A percentile compares a stretch with the other conserved stretches of the same genome.
Conservation (phyloP, 1,140 invertebrate genomes). For the Drosophila albomicans region DNA sequence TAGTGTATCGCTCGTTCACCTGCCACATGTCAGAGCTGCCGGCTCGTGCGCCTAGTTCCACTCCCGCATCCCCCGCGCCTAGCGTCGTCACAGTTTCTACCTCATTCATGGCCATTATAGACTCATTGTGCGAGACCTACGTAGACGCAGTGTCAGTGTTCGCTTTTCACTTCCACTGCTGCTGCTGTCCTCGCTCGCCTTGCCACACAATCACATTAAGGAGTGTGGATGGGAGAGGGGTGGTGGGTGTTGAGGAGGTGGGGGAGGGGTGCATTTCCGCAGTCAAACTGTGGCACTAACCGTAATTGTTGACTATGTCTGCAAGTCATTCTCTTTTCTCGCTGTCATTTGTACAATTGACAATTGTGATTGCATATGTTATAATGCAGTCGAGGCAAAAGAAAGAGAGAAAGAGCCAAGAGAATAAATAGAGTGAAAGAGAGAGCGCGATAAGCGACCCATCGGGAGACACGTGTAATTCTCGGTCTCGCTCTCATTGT, state of each 20-base stretch:
- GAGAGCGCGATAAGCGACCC: no score
- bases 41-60: slow-evolving; percentile 3
- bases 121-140: slow-evolving; percentile 54
- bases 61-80: background rate
- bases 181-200: slow-evolving; percentile 50
- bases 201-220: slow-evolving; percentile 74
- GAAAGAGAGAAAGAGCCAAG: background rate
- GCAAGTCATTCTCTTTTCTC: slow-evolving; percentile 38
- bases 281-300: slow-evolving; percentile 80
- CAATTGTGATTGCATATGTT: slow-evolving; percentile 80
- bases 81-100: background rate
- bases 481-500: slow-evolving; percentile 19
- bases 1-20: slow-evolving; percentile 40
- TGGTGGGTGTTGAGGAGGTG: background rate
- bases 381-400: slow-evolving; percentile 56
- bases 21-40: slow-evolving; percentile 58
- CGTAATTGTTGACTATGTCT: slow-evolving; percentile 76
- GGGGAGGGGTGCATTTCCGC: slow-evolving; percentile 31
- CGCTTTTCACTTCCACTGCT: slow-evolving; percentile 19
- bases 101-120: slow-evolving; percentile 72
- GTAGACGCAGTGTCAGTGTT: slow-evolving; percentile 44
- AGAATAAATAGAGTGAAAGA: slow-evolving; percentile 11
- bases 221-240: slow-evolving; percentile 13
- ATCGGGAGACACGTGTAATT: slow-evolving; percentile 16
- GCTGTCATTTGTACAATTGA: slow-evolving; percentile 78